These are phyloP conservation scores for Struthio camelus DNA, from an alignment of 2,113 vertebrate species.

Conservation along the genomic window DNA sequence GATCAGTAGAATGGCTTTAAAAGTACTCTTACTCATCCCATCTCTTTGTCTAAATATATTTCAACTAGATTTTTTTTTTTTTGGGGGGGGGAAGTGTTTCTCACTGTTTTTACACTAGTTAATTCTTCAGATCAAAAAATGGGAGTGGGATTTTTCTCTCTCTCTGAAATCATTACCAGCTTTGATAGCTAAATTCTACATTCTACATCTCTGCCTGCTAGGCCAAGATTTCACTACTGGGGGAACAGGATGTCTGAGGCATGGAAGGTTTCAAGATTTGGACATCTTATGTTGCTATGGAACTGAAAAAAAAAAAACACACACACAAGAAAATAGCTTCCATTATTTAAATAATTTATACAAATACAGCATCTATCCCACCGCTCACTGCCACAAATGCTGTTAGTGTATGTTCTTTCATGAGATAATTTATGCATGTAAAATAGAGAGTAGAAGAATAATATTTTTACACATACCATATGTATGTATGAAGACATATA, in stretches of 20 bases:
- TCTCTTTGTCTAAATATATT: not conserved
- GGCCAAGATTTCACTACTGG: not conserved
- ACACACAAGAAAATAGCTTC: fast-evolving
- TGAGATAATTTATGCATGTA: not conserved
- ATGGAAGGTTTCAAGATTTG: not conserved
- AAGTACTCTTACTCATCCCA: not conserved
- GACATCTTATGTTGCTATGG: not conserved
- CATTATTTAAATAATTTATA: not conserved
- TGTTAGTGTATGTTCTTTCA: not conserved
- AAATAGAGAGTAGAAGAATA: not conserved
- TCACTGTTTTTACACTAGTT: not conserved
- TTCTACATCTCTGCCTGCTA: not conserved
- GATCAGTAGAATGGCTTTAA: not conserved
- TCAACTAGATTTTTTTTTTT: not conserved
- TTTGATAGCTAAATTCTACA: not conserved
- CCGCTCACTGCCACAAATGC: not conserved
- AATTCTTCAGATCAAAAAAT: not conserved
- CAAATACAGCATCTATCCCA: not conserved
- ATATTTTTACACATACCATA: not conserved
- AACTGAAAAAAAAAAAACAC: not conserved
- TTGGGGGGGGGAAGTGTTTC: not conserved
- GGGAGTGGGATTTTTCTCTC: not conserved
- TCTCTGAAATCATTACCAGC: not conserved
- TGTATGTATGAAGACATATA: too few relatives aligned
- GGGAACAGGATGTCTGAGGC: not conserved